Conservation (phyloP, 2,888 invertebrate species). For the Lamellibrachia columna region DNA sequence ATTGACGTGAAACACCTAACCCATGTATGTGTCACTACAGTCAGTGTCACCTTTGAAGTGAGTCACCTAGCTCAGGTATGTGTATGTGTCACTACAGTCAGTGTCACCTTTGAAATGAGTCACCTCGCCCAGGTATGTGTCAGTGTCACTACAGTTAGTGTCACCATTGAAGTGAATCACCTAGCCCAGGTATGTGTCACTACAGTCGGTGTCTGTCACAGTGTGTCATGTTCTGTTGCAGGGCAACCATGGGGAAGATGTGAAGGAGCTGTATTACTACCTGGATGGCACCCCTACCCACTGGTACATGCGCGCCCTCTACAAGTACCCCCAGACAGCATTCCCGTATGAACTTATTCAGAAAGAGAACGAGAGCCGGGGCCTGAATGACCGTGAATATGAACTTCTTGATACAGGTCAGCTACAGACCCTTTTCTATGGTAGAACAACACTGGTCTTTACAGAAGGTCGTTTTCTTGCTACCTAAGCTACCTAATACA, state of each 20-base stretch:
- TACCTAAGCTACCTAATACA: too few relatives aligned
- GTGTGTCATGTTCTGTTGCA: constrained; percentile 36
- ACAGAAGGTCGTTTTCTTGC: too few relatives aligned
- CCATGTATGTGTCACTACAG: too few relatives aligned
- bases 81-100: too few relatives aligned
- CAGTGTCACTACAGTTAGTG: too few relatives aligned
- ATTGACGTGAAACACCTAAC: too few relatives aligned
- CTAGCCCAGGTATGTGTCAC: too few relatives aligned
- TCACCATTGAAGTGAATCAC: too few relatives aligned
- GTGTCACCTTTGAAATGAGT: too few relatives aligned
- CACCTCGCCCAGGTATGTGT: too few relatives aligned
- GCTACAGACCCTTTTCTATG: neutral
- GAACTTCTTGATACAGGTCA: constrained; percentile 64
- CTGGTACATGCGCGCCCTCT: constrained; percentile 63
- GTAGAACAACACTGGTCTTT: neutral
- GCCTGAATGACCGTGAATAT: constrained; percentile 54
- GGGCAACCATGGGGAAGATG: constrained; percentile 67
- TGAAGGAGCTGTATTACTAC: constrained; percentile 65
- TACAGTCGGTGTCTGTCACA: neutral
- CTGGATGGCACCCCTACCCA: constrained; percentile 62
- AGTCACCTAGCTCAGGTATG: too few relatives aligned
- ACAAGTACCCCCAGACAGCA: constrained; percentile 62
- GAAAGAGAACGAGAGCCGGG: constrained; percentile 48
- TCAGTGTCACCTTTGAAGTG: too few relatives aligned
- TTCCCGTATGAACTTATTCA: constrained; percentile 60